Conservation (phyloP, 2,797 vertebrate species). For the Gallinago nigripennis region DNA sequence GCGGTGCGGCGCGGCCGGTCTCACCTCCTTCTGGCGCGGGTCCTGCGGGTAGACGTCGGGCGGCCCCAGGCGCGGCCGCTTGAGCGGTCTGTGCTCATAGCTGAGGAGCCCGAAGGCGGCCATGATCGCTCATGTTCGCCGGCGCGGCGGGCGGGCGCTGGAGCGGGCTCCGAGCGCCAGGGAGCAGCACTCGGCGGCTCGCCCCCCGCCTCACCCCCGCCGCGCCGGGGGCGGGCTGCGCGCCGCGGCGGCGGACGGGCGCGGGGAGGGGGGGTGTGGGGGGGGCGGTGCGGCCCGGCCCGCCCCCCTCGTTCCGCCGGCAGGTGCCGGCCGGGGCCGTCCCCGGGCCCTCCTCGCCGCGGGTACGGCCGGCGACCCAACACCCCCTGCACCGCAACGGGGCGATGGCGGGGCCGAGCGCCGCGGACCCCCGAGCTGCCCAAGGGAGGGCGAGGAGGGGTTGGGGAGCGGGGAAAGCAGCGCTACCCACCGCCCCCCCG, state of each 20-base stretch:
- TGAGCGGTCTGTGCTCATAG: constrained; percentile 77
- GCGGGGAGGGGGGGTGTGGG: neutral
- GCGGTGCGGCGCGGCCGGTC: neutral
- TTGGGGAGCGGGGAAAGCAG: neutral
- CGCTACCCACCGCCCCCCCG: neutral
- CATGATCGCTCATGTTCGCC: constrained; percentile 78
- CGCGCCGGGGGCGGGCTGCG: constrained; percentile 49
- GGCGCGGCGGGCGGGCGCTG: constrained; percentile 70
- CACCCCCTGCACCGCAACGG: neutral
- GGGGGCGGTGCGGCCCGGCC: neutral
- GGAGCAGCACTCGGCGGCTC: constrained; percentile 74
- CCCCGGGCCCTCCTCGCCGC: neutral
- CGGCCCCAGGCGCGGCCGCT: constrained; percentile 77
- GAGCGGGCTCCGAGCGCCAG: constrained; percentile 72
- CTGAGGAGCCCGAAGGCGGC: constrained; percentile 80
- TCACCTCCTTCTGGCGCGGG: constrained; percentile 80
- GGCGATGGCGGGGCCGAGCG: neutral
- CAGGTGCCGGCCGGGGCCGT: neutral
- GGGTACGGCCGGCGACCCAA: neutral
- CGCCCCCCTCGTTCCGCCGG: neutral
- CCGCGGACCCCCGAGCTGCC: no score
- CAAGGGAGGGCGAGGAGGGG: neutral
- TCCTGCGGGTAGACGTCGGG: constrained; percentile 80
- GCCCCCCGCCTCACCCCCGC: constrained; percentile 36
- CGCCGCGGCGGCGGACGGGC: neutral